Evolutionary conservation across 92 coral and sea anemone species (phyloP).

Genomic region (Hydrozoanthus gracilis): DNA sequence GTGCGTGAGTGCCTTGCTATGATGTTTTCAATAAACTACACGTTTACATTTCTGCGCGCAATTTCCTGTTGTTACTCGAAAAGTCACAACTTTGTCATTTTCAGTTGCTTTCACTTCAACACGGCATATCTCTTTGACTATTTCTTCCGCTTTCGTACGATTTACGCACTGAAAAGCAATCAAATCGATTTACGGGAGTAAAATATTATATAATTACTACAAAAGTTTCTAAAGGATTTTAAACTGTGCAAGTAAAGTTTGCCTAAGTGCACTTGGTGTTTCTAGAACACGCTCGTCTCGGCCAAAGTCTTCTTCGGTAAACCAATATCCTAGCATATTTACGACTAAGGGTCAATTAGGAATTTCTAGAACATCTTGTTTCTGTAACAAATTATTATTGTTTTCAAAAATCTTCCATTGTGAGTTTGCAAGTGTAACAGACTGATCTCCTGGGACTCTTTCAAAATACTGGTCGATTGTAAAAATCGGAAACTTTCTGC

Average conservation of each 20-base stretch:
- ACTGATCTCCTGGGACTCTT: not conserved
- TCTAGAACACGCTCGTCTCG: constrained; percentile 21
- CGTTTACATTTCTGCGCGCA: not conserved
- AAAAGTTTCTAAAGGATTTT: too few species aligned
- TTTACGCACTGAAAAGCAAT: too few species aligned
- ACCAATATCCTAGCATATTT: constrained; percentile 18
- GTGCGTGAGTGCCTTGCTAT: too few species aligned
- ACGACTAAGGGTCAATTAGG: constrained; percentile 25
- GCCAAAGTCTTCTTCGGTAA: constrained; percentile 12
- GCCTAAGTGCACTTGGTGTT: too few species aligned
- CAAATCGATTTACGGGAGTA: too few species aligned
- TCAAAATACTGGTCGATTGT: not conserved
- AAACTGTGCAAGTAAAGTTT: too few species aligned
- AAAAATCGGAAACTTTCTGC: not conserved
- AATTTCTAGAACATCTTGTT: constrained; percentile 29
- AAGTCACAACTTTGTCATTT: not conserved
- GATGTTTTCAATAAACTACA: not conserved
- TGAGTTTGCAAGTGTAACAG: constrained; percentile 27
- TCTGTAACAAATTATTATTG: constrained; percentile 33
- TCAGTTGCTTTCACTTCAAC: not conserved
- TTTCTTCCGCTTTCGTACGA: not conserved
- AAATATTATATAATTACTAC: too few species aligned
- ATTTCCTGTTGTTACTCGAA: not conserved
- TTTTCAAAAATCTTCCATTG: constrained; percentile 9
- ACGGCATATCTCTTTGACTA: not conserved